A percentile compares a stretch with the other conserved stretches of the same genome.
Evolutionary conservation across 2,888 invertebrate genomes (phyloP).

Genomic region (Trissonchulus latispiculum): DNA sequence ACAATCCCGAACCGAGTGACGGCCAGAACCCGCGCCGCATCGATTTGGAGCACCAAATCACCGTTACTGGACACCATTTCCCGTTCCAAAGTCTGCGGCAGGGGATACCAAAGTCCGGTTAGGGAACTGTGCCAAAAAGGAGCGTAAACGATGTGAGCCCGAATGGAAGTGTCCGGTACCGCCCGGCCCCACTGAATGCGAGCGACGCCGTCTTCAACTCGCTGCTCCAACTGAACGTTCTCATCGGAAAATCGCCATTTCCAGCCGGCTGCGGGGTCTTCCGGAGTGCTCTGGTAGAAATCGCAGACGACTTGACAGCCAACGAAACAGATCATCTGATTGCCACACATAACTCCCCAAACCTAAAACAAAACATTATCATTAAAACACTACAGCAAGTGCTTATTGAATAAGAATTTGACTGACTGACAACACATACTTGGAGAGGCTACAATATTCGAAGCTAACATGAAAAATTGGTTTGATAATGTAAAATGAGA

Average conservation of each 20-base stretch:
- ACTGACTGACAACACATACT: too few species aligned
- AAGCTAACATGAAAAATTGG: too few species aligned
- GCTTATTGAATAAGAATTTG: too few species aligned
- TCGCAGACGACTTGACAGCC: constrained; percentile 8
- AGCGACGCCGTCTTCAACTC: not conserved
- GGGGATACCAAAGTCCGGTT: too few species aligned
- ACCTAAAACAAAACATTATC: too few species aligned
- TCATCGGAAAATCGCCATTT: not conserved
- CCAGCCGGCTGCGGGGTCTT: not conserved
- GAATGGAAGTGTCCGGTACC: not conserved
- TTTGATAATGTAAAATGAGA: too few species aligned
- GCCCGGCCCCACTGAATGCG: not conserved
- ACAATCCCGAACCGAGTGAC: not conserved
- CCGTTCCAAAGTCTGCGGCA: too few species aligned
- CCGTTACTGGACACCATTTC: not conserved
- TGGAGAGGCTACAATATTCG: too few species aligned
- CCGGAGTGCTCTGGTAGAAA: not conserved
- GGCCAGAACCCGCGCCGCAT: not conserved
- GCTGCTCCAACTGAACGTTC: not conserved
- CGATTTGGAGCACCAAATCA: not conserved
- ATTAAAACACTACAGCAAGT: too few species aligned
- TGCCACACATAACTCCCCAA: constrained; percentile 15
- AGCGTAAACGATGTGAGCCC: not conserved
- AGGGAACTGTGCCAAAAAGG: too few species aligned
- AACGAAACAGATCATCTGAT: constrained; percentile 7